These are phyloP conservation scores for Alauda arvensis DNA, from an alignment of 2,797 vertebrate species.

Conservation along the genomic window DNA sequence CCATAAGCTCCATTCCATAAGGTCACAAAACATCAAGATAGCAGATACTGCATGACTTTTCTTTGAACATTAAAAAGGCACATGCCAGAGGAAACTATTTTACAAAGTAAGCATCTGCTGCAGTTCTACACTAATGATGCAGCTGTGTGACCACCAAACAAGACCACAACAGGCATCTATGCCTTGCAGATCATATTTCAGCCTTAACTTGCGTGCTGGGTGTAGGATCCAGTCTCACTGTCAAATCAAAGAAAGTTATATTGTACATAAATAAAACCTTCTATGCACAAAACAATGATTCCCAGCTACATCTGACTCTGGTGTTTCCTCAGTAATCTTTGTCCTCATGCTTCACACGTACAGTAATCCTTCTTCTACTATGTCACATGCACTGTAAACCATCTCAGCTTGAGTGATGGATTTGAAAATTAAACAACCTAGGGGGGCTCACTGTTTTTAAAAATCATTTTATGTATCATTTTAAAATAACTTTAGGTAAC, in stretches of 20 bases:
- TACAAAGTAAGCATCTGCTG: conserved; percentile 15
- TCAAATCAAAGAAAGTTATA: conserved; percentile 6
- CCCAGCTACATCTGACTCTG: conserved; percentile 4
- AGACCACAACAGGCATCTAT: background rate
- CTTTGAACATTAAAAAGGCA: conserved; percentile 34
- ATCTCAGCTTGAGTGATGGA: conserved; percentile 41
- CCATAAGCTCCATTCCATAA: background rate
- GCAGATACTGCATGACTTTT: background rate
- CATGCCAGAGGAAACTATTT: conserved; percentile 19
- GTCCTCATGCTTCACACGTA: conserved; percentile 35
- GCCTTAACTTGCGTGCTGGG: background rate
- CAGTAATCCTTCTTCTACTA: conserved; percentile 42
- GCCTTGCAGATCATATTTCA: background rate
- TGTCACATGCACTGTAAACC: conserved; percentile 38
- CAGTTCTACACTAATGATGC: conserved; percentile 40
- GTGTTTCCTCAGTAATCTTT: conserved; percentile 38
- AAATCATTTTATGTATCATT: conserved; percentile 49
- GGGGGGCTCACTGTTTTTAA: conserved; percentile 52
- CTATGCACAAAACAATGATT: background rate
- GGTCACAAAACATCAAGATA: conserved; percentile 29
- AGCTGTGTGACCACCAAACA: conserved; percentile 2
- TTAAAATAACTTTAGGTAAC: conserved; percentile 56
- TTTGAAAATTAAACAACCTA: conserved; percentile 63
- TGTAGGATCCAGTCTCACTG: background rate
- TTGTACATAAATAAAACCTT: background rate